These are phyloP conservation scores for Tragelaphus buxtoni DNA, from an alignment of 2,113 vertebrate genomes.

Conservation along the genomic window DNA sequence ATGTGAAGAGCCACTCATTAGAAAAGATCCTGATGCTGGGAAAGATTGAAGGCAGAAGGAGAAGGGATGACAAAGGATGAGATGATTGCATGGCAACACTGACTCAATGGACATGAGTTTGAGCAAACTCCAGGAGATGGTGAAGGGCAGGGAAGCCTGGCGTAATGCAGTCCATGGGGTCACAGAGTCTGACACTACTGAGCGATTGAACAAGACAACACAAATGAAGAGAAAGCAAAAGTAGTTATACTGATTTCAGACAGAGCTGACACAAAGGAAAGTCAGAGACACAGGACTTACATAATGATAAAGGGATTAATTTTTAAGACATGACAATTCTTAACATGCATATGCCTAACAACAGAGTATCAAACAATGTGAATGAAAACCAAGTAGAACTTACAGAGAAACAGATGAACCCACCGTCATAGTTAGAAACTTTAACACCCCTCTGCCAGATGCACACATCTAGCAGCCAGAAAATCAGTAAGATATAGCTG, in stretches of 20 bases:
- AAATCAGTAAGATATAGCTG: background rate
- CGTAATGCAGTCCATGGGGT: background rate
- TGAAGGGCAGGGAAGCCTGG: background rate
- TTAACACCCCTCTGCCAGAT: background rate
- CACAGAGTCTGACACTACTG: fast-evolving
- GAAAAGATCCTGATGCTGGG: background rate
- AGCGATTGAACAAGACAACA: background rate
- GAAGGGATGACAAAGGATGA: background rate
- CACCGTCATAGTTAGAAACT: background rate
- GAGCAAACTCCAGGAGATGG: fast-evolving
- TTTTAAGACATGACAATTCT: background rate
- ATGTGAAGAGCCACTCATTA: background rate
- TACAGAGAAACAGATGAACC: background rate
- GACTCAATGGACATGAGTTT: background rate
- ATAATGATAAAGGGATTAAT: background rate
- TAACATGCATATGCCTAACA: background rate
- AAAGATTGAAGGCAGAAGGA: background rate
- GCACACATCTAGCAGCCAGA: background rate
- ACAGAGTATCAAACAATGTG: background rate
- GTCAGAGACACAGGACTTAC: background rate
- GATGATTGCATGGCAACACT: background rate
- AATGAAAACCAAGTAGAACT: background rate
- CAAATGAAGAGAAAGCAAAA: background rate
- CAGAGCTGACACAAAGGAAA: background rate
- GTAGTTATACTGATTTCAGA: background rate